Conservation (phyloP, 2,113 vertebrate genomes). For the Sus scrofa region T2T-Sscrofa CM000816.6:50395501-50396000, state of each 20-base stretch:
- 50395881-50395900: background rate
- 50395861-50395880: background rate
- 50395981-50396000: slow-evolving; percentile 56
- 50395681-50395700: background rate
- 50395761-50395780: background rate
- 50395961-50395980: slow-evolving; percentile 11
- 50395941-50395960: slow-evolving; percentile 3
- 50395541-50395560: too few relatives aligned
- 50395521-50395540: too few relatives aligned
- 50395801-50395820: background rate
- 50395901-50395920: background rate
- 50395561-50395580: too few relatives aligned
- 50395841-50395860: background rate
- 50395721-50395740: background rate
- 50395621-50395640: background rate
- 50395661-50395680: background rate
- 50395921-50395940: background rate
- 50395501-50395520: too few relatives aligned
- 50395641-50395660: slow-evolving; percentile 7
- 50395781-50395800: background rate
- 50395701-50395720: background rate
- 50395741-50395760: background rate
- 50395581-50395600: too few relatives aligned
- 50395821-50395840: rapidly evolving
- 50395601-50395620: too few relatives aligned